Base-by-base conservation (phyloP, 2,113 vertebrate species). In the Erinaceus europaeus region DNA sequence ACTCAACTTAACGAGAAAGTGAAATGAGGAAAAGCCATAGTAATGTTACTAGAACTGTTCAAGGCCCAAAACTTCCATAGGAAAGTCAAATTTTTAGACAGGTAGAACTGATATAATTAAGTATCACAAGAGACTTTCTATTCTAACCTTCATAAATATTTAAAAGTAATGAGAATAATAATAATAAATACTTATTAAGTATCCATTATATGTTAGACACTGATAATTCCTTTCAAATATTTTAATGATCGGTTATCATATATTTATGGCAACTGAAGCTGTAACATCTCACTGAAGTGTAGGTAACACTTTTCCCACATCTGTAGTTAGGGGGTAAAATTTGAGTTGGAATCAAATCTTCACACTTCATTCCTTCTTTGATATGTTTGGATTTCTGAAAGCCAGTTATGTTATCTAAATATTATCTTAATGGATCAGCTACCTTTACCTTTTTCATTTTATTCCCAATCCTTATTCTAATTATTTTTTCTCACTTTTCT, bases 101-200 rank as follows among this genome's bases (percentile, higher is more conserved):
- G 74, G 59, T 94, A 65, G 85, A 87, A 85, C 17, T 87, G 87
- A 57, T 90, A 89, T 57, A 29, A 62, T 48, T 73, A 59, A 44
- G 40, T 46, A 53, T 91, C 74, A 88, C 20, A n/a, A 32, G 53
- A 64, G 61, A 78, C 59, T 91, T 84, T 84, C 71, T 88, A 53
- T 86, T 71, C 42, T 9, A 92, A 80, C 25, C 20, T 71, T 57
- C 23, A 57, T 88, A 89, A 91, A 88, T 92, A 88, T 90, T 90
- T 90, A 55, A 89, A 89, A 75, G 34, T 69, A 89, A 32, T 68
- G 84, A 65, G 52, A 84, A 67, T 79, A 88, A 81, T 65, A 76
- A 78, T n/a, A n/a, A n/a, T n/a, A n/a, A n/a, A n/a, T 83, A 40
- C 53, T 81, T 71, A 36, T 40, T 64, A 93, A 65, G 68, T 68